A percentile compares a stretch with the other conserved stretches of the same genome.
Evolutionary conservation across 30 jellyfish, hydroid and myxozoan genomes (phyloP).

Genomic region (Aurelia sp.): DNA sequence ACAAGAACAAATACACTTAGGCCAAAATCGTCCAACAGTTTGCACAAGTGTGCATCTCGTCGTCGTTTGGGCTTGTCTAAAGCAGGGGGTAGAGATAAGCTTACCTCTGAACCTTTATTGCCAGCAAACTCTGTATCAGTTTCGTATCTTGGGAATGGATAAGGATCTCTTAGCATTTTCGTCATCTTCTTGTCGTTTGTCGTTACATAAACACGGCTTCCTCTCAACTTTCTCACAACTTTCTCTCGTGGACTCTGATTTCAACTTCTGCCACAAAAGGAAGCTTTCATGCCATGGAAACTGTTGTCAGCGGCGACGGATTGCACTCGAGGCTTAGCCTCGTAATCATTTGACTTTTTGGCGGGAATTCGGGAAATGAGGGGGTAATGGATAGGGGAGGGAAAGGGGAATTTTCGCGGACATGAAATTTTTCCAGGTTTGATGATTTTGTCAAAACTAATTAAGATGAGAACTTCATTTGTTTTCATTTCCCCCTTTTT

Average conservation of each 20-base stretch:
- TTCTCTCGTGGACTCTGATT: neutral
- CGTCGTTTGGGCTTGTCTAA: no score
- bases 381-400: no score
- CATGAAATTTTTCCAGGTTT: no score
- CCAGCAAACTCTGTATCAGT: constrained; percentile 82
- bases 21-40: no score
- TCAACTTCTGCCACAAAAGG: neutral
- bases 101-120: constrained; percentile 56
- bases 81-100: no score
- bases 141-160: constrained; percentile 88
- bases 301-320: constrained; percentile 44
- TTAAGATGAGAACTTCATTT: no score
- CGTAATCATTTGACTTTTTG: neutral
- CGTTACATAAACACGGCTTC: neutral
- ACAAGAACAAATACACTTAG: no score
- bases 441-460: no score
- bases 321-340: constrained; percentile 34
- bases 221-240: neutral
- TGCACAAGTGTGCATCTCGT: no score
- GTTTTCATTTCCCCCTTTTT: no score
- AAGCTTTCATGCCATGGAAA: neutral
- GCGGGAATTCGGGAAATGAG: no score
- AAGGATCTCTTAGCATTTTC: constrained; percentile 92
- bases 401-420: no score
- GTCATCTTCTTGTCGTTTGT: neutral